Evolutionary conservation across 2,797 vertebrate genomes (phyloP), one percentile per base, ranked within the genome.

Genomic region (Lindbergichthys nudifrons): DNA sequence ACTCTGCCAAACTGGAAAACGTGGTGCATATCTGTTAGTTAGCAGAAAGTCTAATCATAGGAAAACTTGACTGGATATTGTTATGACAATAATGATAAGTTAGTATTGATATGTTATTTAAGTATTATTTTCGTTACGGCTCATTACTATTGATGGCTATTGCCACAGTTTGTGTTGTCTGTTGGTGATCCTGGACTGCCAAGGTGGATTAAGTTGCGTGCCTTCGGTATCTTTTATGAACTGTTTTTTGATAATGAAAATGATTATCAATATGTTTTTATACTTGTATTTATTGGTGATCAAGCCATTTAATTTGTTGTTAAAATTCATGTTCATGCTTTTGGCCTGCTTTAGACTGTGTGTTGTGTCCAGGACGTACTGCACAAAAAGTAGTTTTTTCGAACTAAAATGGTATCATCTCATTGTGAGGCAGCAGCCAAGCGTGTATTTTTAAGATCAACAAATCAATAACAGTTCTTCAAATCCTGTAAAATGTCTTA

Each of bases 11-110:
- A 98, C 97, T 98, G 97, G 97, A 98, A 97, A 93, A 93, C 83
- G 92, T 97, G 96, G 95, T 96, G 92, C 92, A 92, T 94, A 93
- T 91, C 88, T 96, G 92, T 97, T 96, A 96, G 96, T 96, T 97
- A 96, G 95, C 94, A 95, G 91, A 94, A 95, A 92, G 93, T 92
- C 90, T 92, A 96, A 95, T 95, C 94, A 95, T 95, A 94, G 92
- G 92, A 94, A 97, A 96, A 98, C 97, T 97, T 98, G 97, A 99
- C 98, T 99, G 97, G 97, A 98, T 98, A 96, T 97, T 96, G 93
- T 96, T 96, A 95, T 95, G 94, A 93, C 93, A 94, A 87, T 92
- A 95, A 92, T 93, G 90, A 94, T 89, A 91, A 91, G 88, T 88
- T 94, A 92, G 91, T 94, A 96, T 95, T 96, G 95, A 87, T 96